These are phyloP conservation scores for Anseranas semipalmata DNA, from an alignment of 2,113 vertebrate species.

Conservation along the genomic window DNA sequence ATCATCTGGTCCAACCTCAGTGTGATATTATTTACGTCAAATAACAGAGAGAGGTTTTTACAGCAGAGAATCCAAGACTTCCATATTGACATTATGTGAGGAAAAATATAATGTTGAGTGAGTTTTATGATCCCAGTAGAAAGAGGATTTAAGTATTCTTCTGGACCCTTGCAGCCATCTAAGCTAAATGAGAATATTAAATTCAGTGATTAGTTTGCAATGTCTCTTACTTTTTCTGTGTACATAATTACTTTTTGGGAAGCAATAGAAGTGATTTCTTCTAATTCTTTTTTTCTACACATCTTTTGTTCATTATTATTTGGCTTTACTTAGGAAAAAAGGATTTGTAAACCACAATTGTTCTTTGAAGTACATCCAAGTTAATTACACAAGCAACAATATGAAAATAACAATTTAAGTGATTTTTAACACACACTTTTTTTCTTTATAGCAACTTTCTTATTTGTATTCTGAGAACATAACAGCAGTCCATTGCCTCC, in stretches of 20 bases:
- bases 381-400: conserved; percentile 51
- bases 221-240: background rate
- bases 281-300: background rate
- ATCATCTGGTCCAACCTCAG: too few relatives aligned
- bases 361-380: conserved; percentile 58
- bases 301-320: conserved; percentile 49
- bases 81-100: background rate
- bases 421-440: background rate
- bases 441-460: background rate
- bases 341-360: conserved; percentile 19
- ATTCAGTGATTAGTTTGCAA: background rate
- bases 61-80: background rate
- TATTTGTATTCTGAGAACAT: conserved; percentile 2
- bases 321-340: conserved; percentile 31
- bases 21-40: background rate
- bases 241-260: conserved; percentile 42
- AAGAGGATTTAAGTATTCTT: background rate
- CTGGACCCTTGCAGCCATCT: background rate
- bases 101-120: background rate
- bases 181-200: background rate
- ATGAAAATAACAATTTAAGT: background rate
- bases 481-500: background rate
- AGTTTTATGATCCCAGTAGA: background rate
- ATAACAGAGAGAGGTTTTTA: background rate
- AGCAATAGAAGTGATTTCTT: conserved; percentile 18